A percentile compares a stretch with the other conserved stretches of the same genome.
Evolutionary conservation across 2,888 invertebrate genomes (phyloP).

Genomic region (Drosophila formosana): DNA sequence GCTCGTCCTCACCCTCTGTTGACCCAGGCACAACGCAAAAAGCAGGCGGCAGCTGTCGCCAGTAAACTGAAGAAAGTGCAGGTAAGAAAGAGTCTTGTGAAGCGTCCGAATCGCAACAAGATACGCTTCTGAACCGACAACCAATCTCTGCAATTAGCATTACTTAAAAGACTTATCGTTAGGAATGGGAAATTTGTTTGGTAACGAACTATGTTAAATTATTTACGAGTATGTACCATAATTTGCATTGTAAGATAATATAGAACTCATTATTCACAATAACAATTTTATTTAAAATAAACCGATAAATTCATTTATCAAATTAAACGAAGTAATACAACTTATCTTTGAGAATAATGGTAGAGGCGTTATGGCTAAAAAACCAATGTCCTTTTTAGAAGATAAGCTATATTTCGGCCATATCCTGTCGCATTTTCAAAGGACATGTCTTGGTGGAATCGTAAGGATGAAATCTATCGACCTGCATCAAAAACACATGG

Average conservation of each 20-base stretch:
- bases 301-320: too few species aligned
- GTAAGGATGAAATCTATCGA: too few species aligned
- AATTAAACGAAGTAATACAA: too few species aligned
- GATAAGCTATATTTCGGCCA: too few species aligned
- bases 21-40: constrained; percentile 43
- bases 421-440: too few species aligned
- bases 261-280: too few species aligned
- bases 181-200: constrained; percentile 13
- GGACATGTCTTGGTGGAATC: too few species aligned
- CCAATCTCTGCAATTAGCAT: not conserved
- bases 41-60: constrained; percentile 25
- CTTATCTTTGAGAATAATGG: too few species aligned
- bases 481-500: too few species aligned
- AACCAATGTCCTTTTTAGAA: too few species aligned
- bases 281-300: too few species aligned
- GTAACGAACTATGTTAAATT: not conserved
- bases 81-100: constrained; percentile 65
- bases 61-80: constrained; percentile 42
- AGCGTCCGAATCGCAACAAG: constrained; percentile 73
- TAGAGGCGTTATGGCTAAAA: too few species aligned
- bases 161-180: not conserved
- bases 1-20: constrained; percentile 28
- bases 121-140: constrained; percentile 52
- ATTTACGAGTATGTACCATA: not conserved
- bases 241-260: not conserved